Base-by-base conservation (phyloP, 2,888 invertebrate species). In the Barypeithes pellucidus region DNA sequence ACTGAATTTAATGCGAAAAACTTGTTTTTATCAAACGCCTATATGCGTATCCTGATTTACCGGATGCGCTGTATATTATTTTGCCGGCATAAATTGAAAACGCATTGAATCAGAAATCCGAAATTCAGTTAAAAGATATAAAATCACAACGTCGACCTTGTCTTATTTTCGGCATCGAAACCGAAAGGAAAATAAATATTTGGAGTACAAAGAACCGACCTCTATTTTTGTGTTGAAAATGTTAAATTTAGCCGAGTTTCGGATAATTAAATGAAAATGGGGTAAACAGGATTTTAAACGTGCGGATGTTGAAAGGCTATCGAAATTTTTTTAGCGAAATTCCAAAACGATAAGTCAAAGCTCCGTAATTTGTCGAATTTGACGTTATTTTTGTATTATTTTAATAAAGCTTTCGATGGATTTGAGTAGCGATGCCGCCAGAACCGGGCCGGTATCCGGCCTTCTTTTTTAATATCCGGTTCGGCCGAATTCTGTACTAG, bases 31-130 rank as follows among this genome's bases (percentile, higher is more conserved):
- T 52, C 5, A 52, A 14, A 52, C 24, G 11, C 12, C n/a, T 22
- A n/a, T 50, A 50, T 24, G 1, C 45, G 18, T 47, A 18, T 47
- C 2, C 47, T 47, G 2, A 24, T 5, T 24, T 47, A 47, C 52
- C 52, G 52, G 52, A 52, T 29, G 52, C 14, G 14, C 14, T 29
- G 24, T 52, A 29, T 52, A 52, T 50, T 22, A 52, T 52, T 52
- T 52, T 52, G 52, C 29, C 52, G 52, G 52, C 29, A 8, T 52
- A 29, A 29, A 52, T 29, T 29, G 24, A 24, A 24, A 52, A 29
- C 29, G 52, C 52, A 52, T 52, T 52, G 22, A 29, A 52, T 29
- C 52, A 52, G 52, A 52, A 52, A 52, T 52, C 52, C 52, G 52
- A 52, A 52, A 20, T 47, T 47, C 2, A 20, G 52, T 29, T 50